A percentile compares a stretch with the other conserved stretches of the same genome.
phyloP scores from a whole-genome alignment of 1,140 invertebrate species.

The Bombyx mori region DNA sequence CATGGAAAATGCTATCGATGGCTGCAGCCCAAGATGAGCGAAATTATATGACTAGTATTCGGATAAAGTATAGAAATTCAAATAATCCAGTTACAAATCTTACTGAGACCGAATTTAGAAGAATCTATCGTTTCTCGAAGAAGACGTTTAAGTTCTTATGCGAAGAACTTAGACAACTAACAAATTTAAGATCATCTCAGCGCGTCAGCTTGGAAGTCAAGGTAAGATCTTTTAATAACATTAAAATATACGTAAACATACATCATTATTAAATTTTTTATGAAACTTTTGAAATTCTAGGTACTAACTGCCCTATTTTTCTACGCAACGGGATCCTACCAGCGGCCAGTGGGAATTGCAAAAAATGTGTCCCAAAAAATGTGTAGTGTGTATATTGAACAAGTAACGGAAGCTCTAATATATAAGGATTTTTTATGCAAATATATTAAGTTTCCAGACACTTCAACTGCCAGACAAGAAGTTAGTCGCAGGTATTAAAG shows the following conservation, averaged over 20 bases:
- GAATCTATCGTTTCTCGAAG: conserved; percentile 3
- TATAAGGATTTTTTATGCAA: conserved; percentile 9
- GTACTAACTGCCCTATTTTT: conserved; percentile 12
- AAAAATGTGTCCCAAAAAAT: conserved; percentile 16
- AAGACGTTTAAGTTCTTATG: conserved; percentile 4
- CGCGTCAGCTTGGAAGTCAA: conserved; percentile 10
- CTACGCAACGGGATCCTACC: conserved; percentile 12
- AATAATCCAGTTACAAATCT: conserved; percentile 1
- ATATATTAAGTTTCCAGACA: conserved; percentile 12
- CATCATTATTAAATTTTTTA: conserved; percentile 5
- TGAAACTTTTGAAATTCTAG: too few species aligned
- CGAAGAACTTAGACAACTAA: background rate
- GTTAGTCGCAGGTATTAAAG: conserved; percentile 6
- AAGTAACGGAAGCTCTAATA: conserved; percentile 12
- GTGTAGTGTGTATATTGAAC: conserved; percentile 14
- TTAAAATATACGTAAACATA: too few species aligned
- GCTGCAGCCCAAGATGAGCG: conserved; percentile 3
- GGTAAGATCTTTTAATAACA: too few species aligned
- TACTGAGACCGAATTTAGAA: conserved; percentile 5
- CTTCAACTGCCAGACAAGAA: conserved; percentile 9
- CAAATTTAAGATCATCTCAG: conserved; percentile 10
- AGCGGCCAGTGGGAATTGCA: conserved; percentile 10
- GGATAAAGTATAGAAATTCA: background rate
- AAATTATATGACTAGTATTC: background rate
- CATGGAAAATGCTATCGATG: background rate